Conservation (phyloP, 2,113 vertebrate species). For the Reinhardtius hippoglossoides region DNA sequence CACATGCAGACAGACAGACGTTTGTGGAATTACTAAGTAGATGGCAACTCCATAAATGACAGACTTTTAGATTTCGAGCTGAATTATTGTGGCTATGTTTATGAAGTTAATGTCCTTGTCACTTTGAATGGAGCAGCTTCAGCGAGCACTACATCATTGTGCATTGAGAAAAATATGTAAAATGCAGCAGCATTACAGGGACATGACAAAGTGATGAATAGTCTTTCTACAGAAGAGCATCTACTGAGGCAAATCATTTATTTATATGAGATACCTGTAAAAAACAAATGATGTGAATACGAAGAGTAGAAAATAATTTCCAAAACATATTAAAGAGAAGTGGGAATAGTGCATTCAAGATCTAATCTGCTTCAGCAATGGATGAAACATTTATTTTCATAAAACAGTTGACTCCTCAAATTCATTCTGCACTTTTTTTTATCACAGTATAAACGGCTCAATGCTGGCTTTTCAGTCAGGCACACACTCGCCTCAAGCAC, state of each 20-base stretch:
- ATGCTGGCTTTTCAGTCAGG: neutral
- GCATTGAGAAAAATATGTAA: no score
- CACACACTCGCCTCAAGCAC: neutral
- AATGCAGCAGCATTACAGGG: no score
- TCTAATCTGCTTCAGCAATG: neutral
- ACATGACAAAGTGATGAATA: no score
- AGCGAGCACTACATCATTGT: neutral
- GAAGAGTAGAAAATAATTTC: neutral
- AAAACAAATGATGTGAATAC: no score
- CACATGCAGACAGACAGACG: no score
- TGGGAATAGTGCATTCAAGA: neutral
- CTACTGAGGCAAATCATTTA: no score
- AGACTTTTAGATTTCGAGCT: conserved; percentile 16
- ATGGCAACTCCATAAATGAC: neutral
- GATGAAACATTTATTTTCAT: neutral
- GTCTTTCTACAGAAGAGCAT: no score
- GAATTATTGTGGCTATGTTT: conserved; percentile 28
- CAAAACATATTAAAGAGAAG: no score
- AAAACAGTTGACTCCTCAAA: neutral
- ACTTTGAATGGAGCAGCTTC: conserved; percentile 16
- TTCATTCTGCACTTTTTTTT: neutral
- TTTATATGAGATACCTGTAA: neutral
- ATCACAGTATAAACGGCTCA: neutral
- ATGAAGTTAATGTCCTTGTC: conserved; percentile 44
- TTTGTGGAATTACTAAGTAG: no score